Base-by-base conservation (phyloP, 1,140 invertebrate genomes). In the Aphelenchoides avenae region DNA sequence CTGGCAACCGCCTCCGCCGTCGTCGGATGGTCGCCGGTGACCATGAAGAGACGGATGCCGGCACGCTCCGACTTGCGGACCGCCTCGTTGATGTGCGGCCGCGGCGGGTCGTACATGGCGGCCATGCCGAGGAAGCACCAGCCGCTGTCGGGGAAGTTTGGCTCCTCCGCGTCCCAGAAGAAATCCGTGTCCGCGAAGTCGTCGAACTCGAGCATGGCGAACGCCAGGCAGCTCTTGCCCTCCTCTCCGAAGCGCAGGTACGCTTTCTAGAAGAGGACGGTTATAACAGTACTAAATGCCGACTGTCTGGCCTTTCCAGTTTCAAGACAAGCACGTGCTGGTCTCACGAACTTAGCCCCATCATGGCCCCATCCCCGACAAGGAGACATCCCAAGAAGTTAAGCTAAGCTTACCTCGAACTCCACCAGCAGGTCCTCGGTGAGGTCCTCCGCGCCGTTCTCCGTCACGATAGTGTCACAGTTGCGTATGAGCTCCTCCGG, bases 71-170 rank as follows among this genome's bases (percentile, higher is more conserved):
- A 44, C 18, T 43, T 30, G 20, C 44, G 24, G 6, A 68, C 49
- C 11, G 56, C 50, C 6, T 42, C 30, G 7, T 18, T 15, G 22
- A 61, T 49, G 24, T 66, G 34, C 1, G 48, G 30, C 3, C 34
- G 20, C 7, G 57, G 61, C 3, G 56, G 48, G 37, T 67, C 53
- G 11, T 18, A 44, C 18, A 68, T 18, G 18, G 54, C 68, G 15
- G 58, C 31, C 60, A 36, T 36, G 46, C 65, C 65, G 22, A 68
- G 54, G 46, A 68, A 68, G 53, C 66, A 68, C 66, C 66, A 71
- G 5, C 46, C 44, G 31, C 56, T 41, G n/a, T 58, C 58, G 0
- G 60, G 51, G 43, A 66, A 59, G 22, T 42, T 56, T 5, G 52
- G 61, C 27, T n/a, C n/a, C 46, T 48, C 2, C 41, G 41, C 5